Evolutionary conservation across 2,797 vertebrate genomes (phyloP), one percentile per base, ranked within the genome.

Genomic region (Eutrigla gurnardus): DNA sequence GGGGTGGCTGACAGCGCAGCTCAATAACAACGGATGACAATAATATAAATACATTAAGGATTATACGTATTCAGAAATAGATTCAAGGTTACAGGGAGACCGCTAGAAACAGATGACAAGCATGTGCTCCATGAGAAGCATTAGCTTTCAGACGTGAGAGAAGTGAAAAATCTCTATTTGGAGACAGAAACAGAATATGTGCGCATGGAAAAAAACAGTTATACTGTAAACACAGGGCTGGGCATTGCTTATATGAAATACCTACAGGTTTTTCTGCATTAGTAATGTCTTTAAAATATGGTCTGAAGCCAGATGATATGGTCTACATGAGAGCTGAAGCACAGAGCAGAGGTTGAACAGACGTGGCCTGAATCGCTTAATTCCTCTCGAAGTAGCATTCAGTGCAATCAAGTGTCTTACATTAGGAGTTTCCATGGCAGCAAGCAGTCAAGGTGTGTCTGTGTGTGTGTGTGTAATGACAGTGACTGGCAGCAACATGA

Each of bases 41-140:
- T 68, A 66, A 85, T 81, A 88, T 83, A 86, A 88, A 90, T 86
- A 87, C 82, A 90, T 89, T 46, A 84, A 75, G 60, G 71, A 86
- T 86, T 74, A 78, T 77, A 73, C n/a, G 1, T 40, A 87, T 68
- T 87, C 55, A 83, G 85, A 86, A 89, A 84, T 78, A 84, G 66
- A 88, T 75, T 77, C 7, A 36, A 60, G 49, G 50, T 78, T 63
- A 50, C 49, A 53, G 49, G 57, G 59, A 62, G 60, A 77, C 64
- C 50, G 65, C 42, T 33, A 59, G 54, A 54, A 49, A 68, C 43
- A 64, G 68, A 86, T 87, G 77, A 80, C 63, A 85, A 86, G 59
- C 82, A 82, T 73, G 67, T 80, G 78, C 18, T 72, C 32, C 17
- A 17, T 7, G 13, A 36, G 15, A 63, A 73, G 25, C 58, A 45